A percentile compares a stretch with the other conserved stretches of the same genome.
Conservation (phyloP, 2,797 vertebrate species). For the Pseudochaenichthys georgianus region DNA sequence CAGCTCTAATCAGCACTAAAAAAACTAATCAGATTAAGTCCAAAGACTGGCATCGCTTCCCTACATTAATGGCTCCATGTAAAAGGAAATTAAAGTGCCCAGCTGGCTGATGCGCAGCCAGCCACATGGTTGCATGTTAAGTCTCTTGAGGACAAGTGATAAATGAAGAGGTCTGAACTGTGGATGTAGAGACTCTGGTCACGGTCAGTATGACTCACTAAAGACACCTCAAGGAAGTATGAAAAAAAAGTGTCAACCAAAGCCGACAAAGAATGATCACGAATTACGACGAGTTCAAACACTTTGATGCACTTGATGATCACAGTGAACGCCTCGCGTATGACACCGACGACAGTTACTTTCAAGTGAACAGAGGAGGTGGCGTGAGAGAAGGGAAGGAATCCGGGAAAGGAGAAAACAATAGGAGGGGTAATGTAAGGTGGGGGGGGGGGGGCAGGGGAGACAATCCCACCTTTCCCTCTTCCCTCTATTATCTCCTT, state of each 20-base stretch:
- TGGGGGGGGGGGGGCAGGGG: neutral
- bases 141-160: neutral
- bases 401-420: constrained; percentile 35
- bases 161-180: neutral
- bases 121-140: constrained; percentile 15
- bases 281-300: constrained; percentile 7
- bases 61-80: constrained; percentile 9
- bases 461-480: constrained; percentile 43
- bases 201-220: neutral
- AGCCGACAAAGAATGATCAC: neutral
- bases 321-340: neutral
- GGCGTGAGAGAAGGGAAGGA: constrained; percentile 27
- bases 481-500: constrained; percentile 58
- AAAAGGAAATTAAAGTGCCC: constrained; percentile 23
- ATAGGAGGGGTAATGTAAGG: constrained; percentile 7
- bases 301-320: constrained; percentile 10
- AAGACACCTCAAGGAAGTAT: neutral
- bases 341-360: constrained; percentile 33
- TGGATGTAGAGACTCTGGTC: neutral
- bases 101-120: constrained; percentile 35
- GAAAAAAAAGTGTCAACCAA: neutral
- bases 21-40: constrained; percentile 9
- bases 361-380: constrained; percentile 31
- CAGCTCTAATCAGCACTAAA: constrained; percentile 16
- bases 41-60: constrained; percentile 27